These are phyloP conservation scores for Thymelicus sylvestris DNA, from an alignment of 2,888 invertebrate species.

Conservation along the genomic window DNA sequence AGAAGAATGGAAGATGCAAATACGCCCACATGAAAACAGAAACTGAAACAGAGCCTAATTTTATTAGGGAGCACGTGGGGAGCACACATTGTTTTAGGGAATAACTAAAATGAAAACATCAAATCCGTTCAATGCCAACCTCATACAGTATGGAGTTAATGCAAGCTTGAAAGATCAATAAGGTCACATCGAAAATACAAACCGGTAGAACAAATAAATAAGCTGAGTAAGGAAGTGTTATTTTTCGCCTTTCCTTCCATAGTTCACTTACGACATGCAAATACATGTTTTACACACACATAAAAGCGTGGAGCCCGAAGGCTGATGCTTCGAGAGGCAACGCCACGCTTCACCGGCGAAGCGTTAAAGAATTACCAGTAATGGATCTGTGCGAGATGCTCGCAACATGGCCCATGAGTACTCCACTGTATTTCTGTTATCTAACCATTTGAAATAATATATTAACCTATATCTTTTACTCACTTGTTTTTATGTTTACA, in stretches of 20 bases:
- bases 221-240: constrained; percentile 17
- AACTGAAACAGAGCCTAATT: too few species aligned
- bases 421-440: constrained; percentile 11
- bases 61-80: too few species aligned
- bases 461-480: constrained; percentile 8
- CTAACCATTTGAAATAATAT: constrained; percentile 29
- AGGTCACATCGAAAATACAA: neutral
- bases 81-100: too few species aligned
- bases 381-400: constrained; percentile 53
- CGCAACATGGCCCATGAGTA: constrained; percentile 23
- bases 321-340: constrained; percentile 58
- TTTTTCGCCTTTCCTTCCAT: constrained; percentile 20
- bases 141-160: neutral
- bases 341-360: constrained; percentile 67
- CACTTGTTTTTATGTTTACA: neutral
- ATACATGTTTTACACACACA: neutral
- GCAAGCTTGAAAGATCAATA: constrained; percentile 1
- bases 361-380: constrained; percentile 72
- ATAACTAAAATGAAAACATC: too few species aligned
- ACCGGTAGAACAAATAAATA: constrained; percentile 2
- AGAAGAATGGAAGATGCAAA: too few species aligned
- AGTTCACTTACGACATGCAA: constrained; percentile 6
- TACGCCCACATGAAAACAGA: too few species aligned
- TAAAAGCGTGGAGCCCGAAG: constrained; percentile 47
- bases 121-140: too few species aligned